Base-by-base conservation (phyloP, 2,113 vertebrate species). In the Gavialis gangeticus region DNA sequence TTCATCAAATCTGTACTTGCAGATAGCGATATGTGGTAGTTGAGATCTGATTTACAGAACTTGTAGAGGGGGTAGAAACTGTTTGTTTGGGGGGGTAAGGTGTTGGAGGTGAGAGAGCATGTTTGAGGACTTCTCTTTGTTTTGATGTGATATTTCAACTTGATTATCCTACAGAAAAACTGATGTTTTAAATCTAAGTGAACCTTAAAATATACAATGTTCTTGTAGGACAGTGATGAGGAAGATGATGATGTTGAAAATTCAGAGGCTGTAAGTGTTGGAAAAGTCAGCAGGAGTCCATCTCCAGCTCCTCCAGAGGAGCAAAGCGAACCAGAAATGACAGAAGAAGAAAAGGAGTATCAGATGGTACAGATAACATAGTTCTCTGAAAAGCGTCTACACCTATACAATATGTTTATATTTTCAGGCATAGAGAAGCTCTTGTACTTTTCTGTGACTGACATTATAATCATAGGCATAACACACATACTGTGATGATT, bases 261-360 rank as follows among this genome's bases (percentile, higher is more conserved):
- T 71, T 90, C 97, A 76, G 97, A 98, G 60, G 89, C 97, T 60
- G 98, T 98, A 95, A 99, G 98, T 64, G 67, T 95, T 95, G 98
- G 98, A 6, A 98, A 98, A 96, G 88, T 97, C 86, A 98, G 96
- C 67, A 98, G 98, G 80, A 99, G 98, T 92, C 99, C 99, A 8
- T 99, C 99, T 55, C 99, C 99, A n/a, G 96, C 98, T 93, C 96
- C 97, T 88, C 99, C 98, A 13, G 99, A 99, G 89, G 99, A 99
- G 78, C 98, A 98, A 21, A 99, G 98, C 77, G 99, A 99, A 93
- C 98, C 99, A 88, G 99, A 99, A 98, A 99, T 99, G 99, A 99
- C 99, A 5, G 99, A 99, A 79, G 99, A 99, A 97, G 99, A 99
- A 97, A 98, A 98, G 88, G 99, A 99, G n/a, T 99, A 99, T 98